Evolutionary conservation across 2,113 vertebrate genomes (phyloP).

Genomic region (Heteronetta atricapilla): DNA sequence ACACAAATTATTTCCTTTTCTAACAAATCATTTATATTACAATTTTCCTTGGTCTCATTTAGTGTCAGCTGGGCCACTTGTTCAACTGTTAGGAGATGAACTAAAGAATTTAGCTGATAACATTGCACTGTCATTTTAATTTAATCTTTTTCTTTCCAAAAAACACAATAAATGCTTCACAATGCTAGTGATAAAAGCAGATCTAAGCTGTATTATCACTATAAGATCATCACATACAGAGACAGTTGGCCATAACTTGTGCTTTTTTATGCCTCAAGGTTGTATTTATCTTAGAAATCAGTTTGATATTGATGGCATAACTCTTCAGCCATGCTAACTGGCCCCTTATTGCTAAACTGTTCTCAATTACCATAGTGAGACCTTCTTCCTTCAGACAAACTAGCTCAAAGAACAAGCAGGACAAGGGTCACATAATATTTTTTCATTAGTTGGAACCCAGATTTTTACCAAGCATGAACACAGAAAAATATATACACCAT

Average conservation of each 20-base stretch:
- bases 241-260: constrained; percentile 25
- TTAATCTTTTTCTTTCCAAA: not conserved
- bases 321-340: constrained; percentile 38
- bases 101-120: constrained; percentile 6
- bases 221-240: constrained; percentile 2
- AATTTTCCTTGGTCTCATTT: not conserved
- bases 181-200: not conserved
- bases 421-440: not conserved
- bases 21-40: not conserved
- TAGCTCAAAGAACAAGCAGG: not conserved
- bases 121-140: not conserved
- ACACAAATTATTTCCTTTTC: not conserved
- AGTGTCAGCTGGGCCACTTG: not conserved
- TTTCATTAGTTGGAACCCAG: not conserved
- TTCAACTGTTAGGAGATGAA: not conserved
- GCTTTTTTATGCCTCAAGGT: constrained; percentile 21
- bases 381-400: not conserved
- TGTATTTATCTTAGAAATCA: constrained; percentile 51
- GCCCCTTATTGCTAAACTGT: not conserved
- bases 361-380: not conserved
- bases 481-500: not conserved
- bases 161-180: not conserved
- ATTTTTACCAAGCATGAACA: not conserved
- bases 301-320: constrained; percentile 36
- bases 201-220: not conserved